Percentiles rank a stretch among this genome's conserved stretches.
Conservation (phyloP, 2,888 invertebrate species). For the Buathra laborator region DNA sequence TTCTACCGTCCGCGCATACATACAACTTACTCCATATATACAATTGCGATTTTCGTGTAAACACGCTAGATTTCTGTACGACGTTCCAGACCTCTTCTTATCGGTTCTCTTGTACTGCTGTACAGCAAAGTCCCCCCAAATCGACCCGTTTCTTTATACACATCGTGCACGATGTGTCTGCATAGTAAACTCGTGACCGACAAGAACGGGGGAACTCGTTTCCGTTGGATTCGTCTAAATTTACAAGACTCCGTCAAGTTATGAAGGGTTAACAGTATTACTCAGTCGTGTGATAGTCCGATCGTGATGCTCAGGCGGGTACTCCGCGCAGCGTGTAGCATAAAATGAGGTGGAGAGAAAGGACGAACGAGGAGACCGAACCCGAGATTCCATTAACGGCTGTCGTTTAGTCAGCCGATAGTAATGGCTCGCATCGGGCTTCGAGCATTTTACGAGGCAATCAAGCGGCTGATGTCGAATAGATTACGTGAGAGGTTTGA, state of each 20-base stretch:
- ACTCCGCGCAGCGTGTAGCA: neutral
- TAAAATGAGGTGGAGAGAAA: conserved; percentile 29
- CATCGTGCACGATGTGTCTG: neutral
- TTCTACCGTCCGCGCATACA: neutral
- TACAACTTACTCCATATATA: conserved; percentile 3
- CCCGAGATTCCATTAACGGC: conserved; percentile 78
- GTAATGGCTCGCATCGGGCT: conserved; percentile 76
- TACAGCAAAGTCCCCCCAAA: neutral
- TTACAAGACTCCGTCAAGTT: neutral
- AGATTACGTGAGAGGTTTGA: conserved; percentile 75
- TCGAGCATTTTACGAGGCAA: conserved; percentile 77
- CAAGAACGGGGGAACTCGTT: neutral
- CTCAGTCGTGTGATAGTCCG: conserved; percentile 22
- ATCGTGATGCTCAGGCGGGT: conserved; percentile 26
- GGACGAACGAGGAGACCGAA: conserved; percentile 35
- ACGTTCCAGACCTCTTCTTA: conserved; percentile 15
- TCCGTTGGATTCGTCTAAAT: neutral
- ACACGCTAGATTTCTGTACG: conserved; percentile 22
- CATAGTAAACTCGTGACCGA: neutral
- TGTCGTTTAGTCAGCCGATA: conserved; percentile 77
- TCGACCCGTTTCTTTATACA: neutral
- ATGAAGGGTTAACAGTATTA: neutral
- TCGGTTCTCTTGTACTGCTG: neutral
- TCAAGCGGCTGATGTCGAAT: conserved; percentile 77
- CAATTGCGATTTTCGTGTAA: conserved; percentile 26